A percentile compares a stretch with the other conserved stretches of the same genome.
Conservation (phyloP, 2,113 vertebrate genomes). For the Montifringilla adamsi region DNA sequence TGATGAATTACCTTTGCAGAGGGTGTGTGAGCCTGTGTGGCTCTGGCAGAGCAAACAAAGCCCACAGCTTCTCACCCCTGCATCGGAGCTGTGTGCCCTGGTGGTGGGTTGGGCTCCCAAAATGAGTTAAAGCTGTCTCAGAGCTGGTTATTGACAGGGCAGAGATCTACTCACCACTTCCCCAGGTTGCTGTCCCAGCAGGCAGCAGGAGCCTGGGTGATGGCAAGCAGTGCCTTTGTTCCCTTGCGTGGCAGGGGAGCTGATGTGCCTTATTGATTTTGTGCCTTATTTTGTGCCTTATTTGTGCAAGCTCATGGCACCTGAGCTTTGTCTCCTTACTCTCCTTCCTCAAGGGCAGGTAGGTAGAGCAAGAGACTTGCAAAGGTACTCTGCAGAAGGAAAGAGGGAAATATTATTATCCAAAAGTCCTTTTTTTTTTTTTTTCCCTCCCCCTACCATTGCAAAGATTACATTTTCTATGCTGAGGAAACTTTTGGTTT, state of each 20-base stretch:
- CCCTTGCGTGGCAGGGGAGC: neutral
- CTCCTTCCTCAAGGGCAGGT: no score
- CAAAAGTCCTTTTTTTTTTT: neutral
- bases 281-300: no score
- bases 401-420: neutral
- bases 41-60: neutral
- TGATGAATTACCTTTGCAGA: constrained; percentile 29
- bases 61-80: neutral
- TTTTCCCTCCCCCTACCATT: rapidly evolving
- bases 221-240: neutral
- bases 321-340: neutral
- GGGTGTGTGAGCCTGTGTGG: neutral
- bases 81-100: rapidly evolving
- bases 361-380: neutral
- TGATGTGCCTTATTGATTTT: neutral
- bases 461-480: neutral
- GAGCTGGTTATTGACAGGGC: neutral
- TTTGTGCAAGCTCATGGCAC: neutral
- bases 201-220: neutral
- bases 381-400: neutral
- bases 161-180: neutral
- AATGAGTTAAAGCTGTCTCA: neutral
- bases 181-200: neutral
- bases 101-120: neutral
- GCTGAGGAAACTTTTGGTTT: neutral